A percentile compares a stretch with the other conserved stretches of the same genome.
Evolutionary conservation across 1,140 invertebrate genomes (phyloP).

Genomic region (Eufriesea mexicana): DNA sequence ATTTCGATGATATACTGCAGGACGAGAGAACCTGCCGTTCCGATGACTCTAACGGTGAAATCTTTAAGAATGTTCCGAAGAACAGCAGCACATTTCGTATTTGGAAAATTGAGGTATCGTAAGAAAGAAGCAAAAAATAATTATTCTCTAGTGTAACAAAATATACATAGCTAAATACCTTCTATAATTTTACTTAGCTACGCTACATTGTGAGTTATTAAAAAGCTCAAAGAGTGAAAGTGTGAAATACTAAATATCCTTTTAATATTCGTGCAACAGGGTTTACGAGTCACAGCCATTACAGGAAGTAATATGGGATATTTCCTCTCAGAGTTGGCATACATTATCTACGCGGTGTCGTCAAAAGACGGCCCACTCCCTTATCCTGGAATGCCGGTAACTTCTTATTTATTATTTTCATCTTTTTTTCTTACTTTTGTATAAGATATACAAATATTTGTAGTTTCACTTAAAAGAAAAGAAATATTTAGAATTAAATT

Average conservation of each 20-base stretch:
- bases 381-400: slow-evolving; percentile 79
- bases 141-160: background rate
- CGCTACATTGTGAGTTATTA: background rate
- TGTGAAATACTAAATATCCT: slow-evolving; percentile 7
- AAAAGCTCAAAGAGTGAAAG: slow-evolving; percentile 12
- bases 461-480: background rate
- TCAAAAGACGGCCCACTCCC: slow-evolving; percentile 80
- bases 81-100: slow-evolving; percentile 89
- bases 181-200: background rate
- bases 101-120: slow-evolving; percentile 89
- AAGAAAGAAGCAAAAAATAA: background rate
- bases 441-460: background rate
- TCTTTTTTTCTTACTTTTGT: background rate
- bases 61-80: slow-evolving; percentile 89
- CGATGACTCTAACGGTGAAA: slow-evolving; percentile 79
- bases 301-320: slow-evolving; percentile 90
- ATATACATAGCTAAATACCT: background rate
- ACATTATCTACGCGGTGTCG: slow-evolving; percentile 92
- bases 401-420: slow-evolving; percentile 19
- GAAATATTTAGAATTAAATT: background rate
- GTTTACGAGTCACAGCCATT: slow-evolving; percentile 89
- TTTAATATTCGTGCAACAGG: slow-evolving; percentile 81
- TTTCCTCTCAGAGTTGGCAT: slow-evolving; percentile 93
- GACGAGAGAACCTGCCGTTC: slow-evolving; percentile 78
- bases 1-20: slow-evolving; percentile 58